Evolutionary conservation across 2,113 vertebrate species (phyloP).

Genomic region (Burhinus bistriatus): DNA sequence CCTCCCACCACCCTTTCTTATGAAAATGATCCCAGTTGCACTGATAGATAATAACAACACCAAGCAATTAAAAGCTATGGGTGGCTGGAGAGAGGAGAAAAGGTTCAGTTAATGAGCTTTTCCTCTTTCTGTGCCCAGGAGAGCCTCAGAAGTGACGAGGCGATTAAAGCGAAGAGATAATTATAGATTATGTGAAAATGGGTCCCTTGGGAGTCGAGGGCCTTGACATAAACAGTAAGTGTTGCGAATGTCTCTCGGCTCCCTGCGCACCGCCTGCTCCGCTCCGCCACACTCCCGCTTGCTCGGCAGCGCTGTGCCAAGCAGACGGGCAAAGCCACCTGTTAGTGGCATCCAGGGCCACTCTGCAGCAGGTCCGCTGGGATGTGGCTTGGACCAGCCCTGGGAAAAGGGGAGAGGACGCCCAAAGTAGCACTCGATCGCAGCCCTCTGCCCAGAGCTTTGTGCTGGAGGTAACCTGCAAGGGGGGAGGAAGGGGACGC

Average conservation of each 20-base stretch:
- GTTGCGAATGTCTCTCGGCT: constrained; percentile 58
- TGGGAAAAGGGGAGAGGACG: neutral
- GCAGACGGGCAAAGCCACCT: constrained; percentile 57
- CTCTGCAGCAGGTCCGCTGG: neutral
- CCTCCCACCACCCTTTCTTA: constrained; percentile 79
- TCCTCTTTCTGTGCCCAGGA: constrained; percentile 81
- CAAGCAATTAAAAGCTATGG: constrained; percentile 92
- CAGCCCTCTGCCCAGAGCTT: neutral
- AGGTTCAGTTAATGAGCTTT: constrained; percentile 96
- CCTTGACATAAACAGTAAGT: constrained; percentile 75
- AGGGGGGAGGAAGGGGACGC: neutral
- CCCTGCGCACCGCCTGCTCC: constrained; percentile 31
- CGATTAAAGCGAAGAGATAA: constrained; percentile 86
- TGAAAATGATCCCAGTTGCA: constrained; percentile 86
- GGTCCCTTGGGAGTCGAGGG: constrained; percentile 70
- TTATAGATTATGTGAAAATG: constrained; percentile 88
- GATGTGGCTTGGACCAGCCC: neutral
- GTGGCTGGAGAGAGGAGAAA: constrained; percentile 89
- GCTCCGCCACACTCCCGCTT: neutral
- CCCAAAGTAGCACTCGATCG: neutral
- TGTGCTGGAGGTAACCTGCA: neutral
- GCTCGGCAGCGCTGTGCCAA: neutral
- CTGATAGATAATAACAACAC: constrained; percentile 88
- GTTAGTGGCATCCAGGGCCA: constrained; percentile 33
- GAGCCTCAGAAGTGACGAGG: constrained; percentile 78